Evolutionary conservation across 2,797 vertebrate species (phyloP).

Genomic region (Phyllotis vaccarum): DNA sequence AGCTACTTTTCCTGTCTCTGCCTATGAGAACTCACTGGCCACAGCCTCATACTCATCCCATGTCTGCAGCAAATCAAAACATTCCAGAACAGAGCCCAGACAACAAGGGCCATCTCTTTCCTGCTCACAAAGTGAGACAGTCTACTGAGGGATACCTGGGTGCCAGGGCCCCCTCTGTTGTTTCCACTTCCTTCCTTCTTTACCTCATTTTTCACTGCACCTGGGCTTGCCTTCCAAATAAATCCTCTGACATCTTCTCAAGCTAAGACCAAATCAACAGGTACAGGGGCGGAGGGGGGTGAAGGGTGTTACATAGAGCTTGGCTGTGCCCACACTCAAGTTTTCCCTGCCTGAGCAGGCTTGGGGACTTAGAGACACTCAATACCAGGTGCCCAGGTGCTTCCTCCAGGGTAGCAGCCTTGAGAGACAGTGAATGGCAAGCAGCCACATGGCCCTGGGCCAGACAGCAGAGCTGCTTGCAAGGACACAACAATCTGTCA

Average conservation of each 20-base stretch:
- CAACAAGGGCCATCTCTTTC: background rate
- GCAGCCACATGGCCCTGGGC: conserved; percentile 12
- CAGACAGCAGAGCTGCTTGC: conserved; percentile 28
- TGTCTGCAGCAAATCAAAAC: background rate
- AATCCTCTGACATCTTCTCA: background rate
- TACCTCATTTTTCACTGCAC: conserved; percentile 10
- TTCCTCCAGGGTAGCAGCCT: conserved; percentile 64
- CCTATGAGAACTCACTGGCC: background rate
- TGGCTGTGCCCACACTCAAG: background rate
- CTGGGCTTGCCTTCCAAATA: background rate
- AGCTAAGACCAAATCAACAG: conserved; percentile 25
- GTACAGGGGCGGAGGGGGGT: background rate
- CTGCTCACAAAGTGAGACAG: background rate
- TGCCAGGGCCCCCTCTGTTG: background rate
- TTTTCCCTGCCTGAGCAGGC: background rate
- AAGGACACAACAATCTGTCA: conserved; percentile 63
- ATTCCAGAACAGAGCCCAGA: background rate
- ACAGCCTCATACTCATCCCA: background rate
- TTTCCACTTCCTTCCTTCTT: background rate
- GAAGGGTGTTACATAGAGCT: background rate
- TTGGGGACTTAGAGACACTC: background rate
- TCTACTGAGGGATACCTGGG: background rate
- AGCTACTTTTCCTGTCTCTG: background rate
- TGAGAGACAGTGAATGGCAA: conserved; percentile 42
- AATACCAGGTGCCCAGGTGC: background rate